Evolutionary conservation across 2,797 vertebrate species (phyloP), one percentile per base, ranked within the genome.

Genomic region (Bufotes viridis): DNA sequence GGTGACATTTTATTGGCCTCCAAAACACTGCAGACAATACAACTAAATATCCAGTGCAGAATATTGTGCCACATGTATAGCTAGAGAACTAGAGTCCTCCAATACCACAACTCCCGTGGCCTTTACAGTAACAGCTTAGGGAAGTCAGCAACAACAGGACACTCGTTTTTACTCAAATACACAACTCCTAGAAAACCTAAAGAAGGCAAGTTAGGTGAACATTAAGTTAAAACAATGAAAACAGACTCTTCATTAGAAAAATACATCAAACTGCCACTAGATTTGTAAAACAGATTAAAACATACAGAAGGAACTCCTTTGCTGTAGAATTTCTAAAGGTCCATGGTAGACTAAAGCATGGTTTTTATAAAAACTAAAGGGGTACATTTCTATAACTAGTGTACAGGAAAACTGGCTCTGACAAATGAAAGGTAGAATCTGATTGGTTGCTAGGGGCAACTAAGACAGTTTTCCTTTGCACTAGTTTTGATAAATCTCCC

Each of bases 201-300:
- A 86, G 53, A 80, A 79, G 78, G 85, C 85, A 87, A 57, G 53
- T 76, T 42, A 79, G 76, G 78, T 61, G 85, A 70, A 58, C 49
- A 81, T 84, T 6, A 84, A 84, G 20, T 22, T 70, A 79, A 72
- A 26, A 69, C 78, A 87, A 74, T 18, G 78, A 81, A 87, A 87
- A 87, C 81, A 87, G 18, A 87, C 70, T 87, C 53, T 81, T 87
- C 29, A 87, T 72, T 87, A 87, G 65, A 87, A 87, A 86, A 81
- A 84, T 78, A 78, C 74, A 53, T 55, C 74, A 29, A 70, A 79
- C 70, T 76, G 60, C 51, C 57, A 81, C 69, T 24, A 11, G 4
- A 53, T 53, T 4, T 51, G 74, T 51, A 76, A 76, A 78, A 58
- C 42, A 58, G 12, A 60, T 49, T 55, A 82, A 53, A 82, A 84